Evolutionary conservation across 2,888 invertebrate genomes (phyloP).

Genomic region (Lasioglossum marginatum): DNA sequence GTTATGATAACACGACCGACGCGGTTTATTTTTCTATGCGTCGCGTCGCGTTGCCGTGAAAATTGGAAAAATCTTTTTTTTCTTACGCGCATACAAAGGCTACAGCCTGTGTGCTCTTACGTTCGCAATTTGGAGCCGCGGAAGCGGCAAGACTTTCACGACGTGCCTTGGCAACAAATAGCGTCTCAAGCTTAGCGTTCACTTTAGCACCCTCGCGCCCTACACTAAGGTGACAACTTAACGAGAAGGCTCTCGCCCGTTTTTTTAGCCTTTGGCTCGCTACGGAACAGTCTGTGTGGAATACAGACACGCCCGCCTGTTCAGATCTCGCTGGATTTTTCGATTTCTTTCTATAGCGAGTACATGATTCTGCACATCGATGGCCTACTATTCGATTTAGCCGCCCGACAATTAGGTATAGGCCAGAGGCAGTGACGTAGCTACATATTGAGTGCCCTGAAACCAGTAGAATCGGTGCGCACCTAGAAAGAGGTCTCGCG

Average conservation of each 20-base stretch:
- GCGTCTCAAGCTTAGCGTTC: slow-evolving; percentile 50
- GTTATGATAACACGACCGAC: background rate
- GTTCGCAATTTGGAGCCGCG: slow-evolving; percentile 38
- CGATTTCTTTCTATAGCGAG: background rate
- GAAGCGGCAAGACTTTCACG: slow-evolving; percentile 27
- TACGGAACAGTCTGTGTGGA: background rate
- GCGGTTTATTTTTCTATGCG: background rate
- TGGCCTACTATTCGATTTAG: slow-evolving; percentile 4
- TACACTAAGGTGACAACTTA: slow-evolving; percentile 56
- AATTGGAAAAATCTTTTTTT: slow-evolving; percentile 20
- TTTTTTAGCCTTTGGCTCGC: slow-evolving; percentile 25
- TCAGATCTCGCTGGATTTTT: background rate
- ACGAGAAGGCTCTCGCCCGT: slow-evolving; percentile 38
- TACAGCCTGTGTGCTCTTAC: slow-evolving; percentile 15
- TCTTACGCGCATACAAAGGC: background rate
- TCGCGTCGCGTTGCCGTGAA: background rate
- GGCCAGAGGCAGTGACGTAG: background rate
- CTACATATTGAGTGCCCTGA: no score
- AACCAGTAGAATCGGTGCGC: no score
- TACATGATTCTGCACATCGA: background rate
- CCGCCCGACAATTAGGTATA: background rate
- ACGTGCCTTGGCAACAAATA: slow-evolving; percentile 54
- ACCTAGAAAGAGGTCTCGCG: no score
- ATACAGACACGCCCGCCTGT: slow-evolving; percentile 2
- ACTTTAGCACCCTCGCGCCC: slow-evolving; percentile 38